Evolutionary conservation across 2,113 vertebrate genomes (phyloP).

Genomic region (Trogon surrucura): DNA sequence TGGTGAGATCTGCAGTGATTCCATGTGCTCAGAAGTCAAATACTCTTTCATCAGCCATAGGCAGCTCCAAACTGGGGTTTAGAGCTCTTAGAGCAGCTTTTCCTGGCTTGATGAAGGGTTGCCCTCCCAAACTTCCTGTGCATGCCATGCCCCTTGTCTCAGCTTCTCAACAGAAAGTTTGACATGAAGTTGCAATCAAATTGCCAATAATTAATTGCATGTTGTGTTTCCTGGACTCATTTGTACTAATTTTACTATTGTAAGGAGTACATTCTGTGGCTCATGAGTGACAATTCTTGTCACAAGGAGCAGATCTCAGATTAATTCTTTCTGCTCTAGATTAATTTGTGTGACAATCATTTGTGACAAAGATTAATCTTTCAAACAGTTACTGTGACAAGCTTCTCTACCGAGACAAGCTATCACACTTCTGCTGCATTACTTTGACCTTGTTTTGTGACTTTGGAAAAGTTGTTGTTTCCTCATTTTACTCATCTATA

Average conservation of each 20-base stretch:
- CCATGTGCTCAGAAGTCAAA: rapidly evolving
- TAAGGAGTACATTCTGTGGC: neutral
- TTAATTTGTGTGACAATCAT: constrained; percentile 51
- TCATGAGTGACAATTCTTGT: constrained; percentile 48
- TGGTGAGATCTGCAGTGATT: rapidly evolving
- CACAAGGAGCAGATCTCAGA: constrained; percentile 37
- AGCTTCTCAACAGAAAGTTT: constrained; percentile 13
- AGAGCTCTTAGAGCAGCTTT: neutral
- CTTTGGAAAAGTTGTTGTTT: constrained; percentile 17
- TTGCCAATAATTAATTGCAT: neutral
- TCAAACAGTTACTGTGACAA: constrained; percentile 34
- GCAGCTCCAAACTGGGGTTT: neutral
- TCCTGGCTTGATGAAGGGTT: neutral
- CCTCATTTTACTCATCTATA: neutral
- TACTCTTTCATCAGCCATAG: no score
- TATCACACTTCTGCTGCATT: neutral
- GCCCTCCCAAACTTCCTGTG: neutral
- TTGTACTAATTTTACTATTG: constrained; percentile 18
- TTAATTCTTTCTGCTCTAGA: constrained; percentile 37
- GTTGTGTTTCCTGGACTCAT: neutral
- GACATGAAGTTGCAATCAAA: neutral
- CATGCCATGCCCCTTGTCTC: neutral
- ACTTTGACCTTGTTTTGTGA: constrained; percentile 42
- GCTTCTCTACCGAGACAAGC: neutral
- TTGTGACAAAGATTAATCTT: constrained; percentile 62